Percentiles rank a stretch among this genome's conserved stretches.
Conservation (phyloP, 2,113 vertebrate species). For the Microtus ochrogaster region DNA sequence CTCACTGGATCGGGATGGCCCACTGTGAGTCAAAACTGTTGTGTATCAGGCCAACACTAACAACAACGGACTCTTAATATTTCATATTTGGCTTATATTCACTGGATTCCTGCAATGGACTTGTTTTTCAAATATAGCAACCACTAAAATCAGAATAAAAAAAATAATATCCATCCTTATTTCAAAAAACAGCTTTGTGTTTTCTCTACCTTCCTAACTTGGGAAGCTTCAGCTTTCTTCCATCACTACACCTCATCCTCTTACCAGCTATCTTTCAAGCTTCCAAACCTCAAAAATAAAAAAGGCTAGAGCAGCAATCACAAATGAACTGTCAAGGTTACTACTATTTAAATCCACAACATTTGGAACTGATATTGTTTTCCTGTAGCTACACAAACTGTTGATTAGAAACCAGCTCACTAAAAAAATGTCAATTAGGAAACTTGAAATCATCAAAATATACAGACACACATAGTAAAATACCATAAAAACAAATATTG, state of each 20-base stretch:
- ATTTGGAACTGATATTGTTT: slow-evolving; percentile 43
- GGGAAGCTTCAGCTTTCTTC: background rate
- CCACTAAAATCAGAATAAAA: slow-evolving; percentile 25
- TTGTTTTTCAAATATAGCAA: slow-evolving; percentile 42
- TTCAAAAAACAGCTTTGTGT: background rate
- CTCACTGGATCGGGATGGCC: background rate
- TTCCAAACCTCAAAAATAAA: background rate
- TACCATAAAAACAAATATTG: slow-evolving; percentile 44
- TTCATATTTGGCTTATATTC: slow-evolving; percentile 13
- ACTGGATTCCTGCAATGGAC: slow-evolving; percentile 30
- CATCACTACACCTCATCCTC: background rate
- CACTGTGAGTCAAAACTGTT: background rate
- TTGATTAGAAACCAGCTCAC: slow-evolving; percentile 8
- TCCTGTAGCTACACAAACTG: slow-evolving; percentile 1
- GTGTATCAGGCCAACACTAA: background rate
- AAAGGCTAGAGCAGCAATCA: background rate
- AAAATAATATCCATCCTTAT: background rate
- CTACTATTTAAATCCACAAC: background rate
- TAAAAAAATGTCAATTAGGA: slow-evolving; percentile 41
- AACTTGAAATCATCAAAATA: slow-evolving; percentile 46
- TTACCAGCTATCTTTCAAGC: background rate
- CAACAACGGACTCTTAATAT: background rate
- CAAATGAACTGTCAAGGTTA: slow-evolving; percentile 16
- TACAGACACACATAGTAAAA: background rate
- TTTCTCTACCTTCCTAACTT: background rate